A percentile compares a stretch with the other conserved stretches of the same genome.
Conservation (phyloP, 2,113 vertebrate genomes). For the Tenebrosternarchus preto region DNA sequence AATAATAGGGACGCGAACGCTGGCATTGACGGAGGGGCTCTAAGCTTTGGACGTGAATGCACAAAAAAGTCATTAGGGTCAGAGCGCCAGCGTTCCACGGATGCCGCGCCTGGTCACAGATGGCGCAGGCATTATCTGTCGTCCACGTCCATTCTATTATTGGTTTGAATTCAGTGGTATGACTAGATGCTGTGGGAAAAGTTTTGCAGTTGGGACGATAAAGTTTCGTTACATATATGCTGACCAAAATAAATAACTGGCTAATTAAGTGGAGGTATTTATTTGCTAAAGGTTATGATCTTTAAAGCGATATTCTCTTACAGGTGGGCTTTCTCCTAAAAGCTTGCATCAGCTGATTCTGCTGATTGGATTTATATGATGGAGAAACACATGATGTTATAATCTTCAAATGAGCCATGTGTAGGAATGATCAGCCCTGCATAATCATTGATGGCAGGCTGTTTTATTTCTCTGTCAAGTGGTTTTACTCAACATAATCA, state of each 20-base stretch:
- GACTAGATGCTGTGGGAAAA: background rate
- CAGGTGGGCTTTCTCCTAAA: background rate
- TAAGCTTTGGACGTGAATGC: constrained; percentile 34
- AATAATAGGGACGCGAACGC: constrained; percentile 35
- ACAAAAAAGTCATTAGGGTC: constrained; percentile 45
- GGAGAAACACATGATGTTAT: background rate
- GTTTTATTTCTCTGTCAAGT: constrained; percentile 42
- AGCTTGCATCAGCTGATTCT: background rate
- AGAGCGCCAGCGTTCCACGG: constrained; percentile 12
- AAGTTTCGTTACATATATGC: background rate
- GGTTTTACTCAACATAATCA: constrained; percentile 43
- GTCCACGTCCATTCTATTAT: background rate
- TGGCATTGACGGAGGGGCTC: constrained; percentile 34
- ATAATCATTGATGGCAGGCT: constrained; percentile 42
- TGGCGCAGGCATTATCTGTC: constrained; percentile 44
- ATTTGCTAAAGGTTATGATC: background rate
- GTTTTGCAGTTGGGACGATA: background rate
- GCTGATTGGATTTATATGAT: background rate
- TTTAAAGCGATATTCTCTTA: background rate
- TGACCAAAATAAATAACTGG: background rate
- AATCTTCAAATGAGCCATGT: constrained; percentile 22
- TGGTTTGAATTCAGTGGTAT: background rate
- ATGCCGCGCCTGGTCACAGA: constrained; percentile 41
- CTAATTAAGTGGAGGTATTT: constrained; percentile 5
- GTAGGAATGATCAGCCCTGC: constrained; percentile 36